Evolutionary conservation across 2,797 vertebrate species (phyloP).

Genomic region (Sebastes taczanowskii): DNA sequence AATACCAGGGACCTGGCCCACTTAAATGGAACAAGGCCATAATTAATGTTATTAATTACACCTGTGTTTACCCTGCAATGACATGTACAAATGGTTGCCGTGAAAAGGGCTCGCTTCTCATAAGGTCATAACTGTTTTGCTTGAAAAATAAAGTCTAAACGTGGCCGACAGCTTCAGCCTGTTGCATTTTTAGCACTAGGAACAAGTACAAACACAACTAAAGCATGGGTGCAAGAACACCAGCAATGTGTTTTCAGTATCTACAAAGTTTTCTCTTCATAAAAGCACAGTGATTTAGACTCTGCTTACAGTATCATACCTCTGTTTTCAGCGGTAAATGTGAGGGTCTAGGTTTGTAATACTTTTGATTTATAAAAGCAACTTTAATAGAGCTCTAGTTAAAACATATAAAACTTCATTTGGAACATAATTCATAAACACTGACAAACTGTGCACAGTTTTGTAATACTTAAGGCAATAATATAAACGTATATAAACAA

Average conservation of each 20-base stretch:
- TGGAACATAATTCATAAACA: slow-evolving; percentile 69
- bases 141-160: slow-evolving; percentile 49
- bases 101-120: background rate
- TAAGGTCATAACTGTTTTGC: slow-evolving; percentile 21
- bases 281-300: slow-evolving; percentile 83
- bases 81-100: too few relatives aligned
- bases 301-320: slow-evolving; percentile 52
- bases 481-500: slow-evolving; percentile 66
- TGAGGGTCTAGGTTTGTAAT: slow-evolving; percentile 61
- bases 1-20: too few relatives aligned
- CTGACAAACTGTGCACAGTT: slow-evolving; percentile 71
- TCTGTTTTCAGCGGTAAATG: slow-evolving; percentile 48
- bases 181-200: slow-evolving; percentile 29
- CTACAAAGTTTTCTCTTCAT: slow-evolving; percentile 63
- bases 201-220: slow-evolving; percentile 58
- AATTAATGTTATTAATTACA: too few relatives aligned
- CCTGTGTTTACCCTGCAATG: too few relatives aligned
- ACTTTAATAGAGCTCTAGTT: slow-evolving; percentile 62
- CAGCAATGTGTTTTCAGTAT: slow-evolving; percentile 47
- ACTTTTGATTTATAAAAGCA: slow-evolving; percentile 71
- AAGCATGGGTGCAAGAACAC: slow-evolving; percentile 41
- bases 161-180: slow-evolving; percentile 15
- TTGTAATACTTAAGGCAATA: slow-evolving; percentile 78
- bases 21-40: too few relatives aligned
- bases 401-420: slow-evolving; percentile 76